phyloP scores from a whole-genome alignment of 2,113 vertebrate genomes.

The Toxostoma redivivum region DNA sequence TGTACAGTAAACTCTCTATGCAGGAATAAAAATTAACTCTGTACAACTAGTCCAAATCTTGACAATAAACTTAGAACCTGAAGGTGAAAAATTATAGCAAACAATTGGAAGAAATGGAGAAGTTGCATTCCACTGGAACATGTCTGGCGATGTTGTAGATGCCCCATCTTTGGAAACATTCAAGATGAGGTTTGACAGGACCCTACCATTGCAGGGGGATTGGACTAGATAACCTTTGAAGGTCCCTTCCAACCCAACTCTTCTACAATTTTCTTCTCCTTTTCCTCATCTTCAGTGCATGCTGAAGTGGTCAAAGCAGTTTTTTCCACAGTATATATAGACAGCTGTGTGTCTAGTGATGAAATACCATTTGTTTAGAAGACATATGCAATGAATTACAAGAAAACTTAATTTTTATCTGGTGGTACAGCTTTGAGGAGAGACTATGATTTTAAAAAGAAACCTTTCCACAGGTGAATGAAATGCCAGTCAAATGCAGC shows the following conservation, averaged over 20 bases:
- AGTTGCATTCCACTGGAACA: not conserved
- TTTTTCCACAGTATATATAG: not conserved
- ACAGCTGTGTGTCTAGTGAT: not conserved
- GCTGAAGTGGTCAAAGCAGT: accelerated
- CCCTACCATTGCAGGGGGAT: not conserved
- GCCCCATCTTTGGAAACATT: not conserved
- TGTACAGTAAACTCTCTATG: not conserved
- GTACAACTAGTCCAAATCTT: not conserved
- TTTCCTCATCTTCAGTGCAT: not conserved
- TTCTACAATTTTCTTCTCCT: not conserved
- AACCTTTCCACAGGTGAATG: not conserved
- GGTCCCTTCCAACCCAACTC: not conserved
- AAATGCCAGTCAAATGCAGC: not conserved
- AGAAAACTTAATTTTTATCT: not conserved
- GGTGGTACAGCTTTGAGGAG: not conserved
- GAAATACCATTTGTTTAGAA: not conserved
- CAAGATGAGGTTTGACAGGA: not conserved
- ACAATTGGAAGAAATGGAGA: not conserved
- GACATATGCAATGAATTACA: not conserved
- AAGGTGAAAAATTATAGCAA: not conserved
- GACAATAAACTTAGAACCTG: not conserved
- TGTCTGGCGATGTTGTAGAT: not conserved
- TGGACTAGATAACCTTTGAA: not conserved
- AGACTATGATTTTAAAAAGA: not conserved
- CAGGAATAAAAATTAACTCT: not conserved